Evolutionary conservation across 2,113 vertebrate genomes (phyloP).

Genomic region (Odontesthes bonariensis): DNA sequence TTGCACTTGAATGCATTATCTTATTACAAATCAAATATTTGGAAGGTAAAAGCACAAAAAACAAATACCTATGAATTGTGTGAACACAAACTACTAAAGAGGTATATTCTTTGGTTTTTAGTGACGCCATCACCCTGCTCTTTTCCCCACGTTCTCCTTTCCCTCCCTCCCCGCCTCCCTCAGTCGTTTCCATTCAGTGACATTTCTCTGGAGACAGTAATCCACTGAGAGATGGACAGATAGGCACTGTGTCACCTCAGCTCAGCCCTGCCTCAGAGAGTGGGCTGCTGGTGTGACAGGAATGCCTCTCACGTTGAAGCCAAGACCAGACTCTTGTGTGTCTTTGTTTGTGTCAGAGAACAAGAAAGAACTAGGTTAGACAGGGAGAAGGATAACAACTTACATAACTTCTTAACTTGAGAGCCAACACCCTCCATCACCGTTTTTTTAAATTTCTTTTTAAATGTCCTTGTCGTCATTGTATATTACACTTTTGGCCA

Average conservation of each 20-base stretch:
- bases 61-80: not conserved
- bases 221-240: conserved; percentile 21
- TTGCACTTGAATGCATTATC: not conserved
- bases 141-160: not conserved
- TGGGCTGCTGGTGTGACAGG: conserved; percentile 23
- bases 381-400: not conserved
- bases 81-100: not conserved
- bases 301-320: conserved; percentile 3
- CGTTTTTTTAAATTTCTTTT: too few species aligned
- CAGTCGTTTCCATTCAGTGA: not conserved
- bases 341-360: conserved; percentile 13
- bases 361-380: not conserved
- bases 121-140: not conserved
- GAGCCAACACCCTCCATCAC: not conserved
- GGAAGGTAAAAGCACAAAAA: not conserved
- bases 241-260: conserved; percentile 8
- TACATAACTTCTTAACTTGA: not conserved
- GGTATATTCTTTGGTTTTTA: not conserved
- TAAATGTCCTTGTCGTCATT: not conserved
- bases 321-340: not conserved
- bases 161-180: not conserved
- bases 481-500: too few species aligned
- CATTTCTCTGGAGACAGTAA: conserved; percentile 31
- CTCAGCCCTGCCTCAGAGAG: not conserved
- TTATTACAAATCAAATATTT: not conserved